Evolutionary conservation across 2,888 invertebrate genomes (phyloP).

Genomic region (Mechanitis mazaeus): DNA sequence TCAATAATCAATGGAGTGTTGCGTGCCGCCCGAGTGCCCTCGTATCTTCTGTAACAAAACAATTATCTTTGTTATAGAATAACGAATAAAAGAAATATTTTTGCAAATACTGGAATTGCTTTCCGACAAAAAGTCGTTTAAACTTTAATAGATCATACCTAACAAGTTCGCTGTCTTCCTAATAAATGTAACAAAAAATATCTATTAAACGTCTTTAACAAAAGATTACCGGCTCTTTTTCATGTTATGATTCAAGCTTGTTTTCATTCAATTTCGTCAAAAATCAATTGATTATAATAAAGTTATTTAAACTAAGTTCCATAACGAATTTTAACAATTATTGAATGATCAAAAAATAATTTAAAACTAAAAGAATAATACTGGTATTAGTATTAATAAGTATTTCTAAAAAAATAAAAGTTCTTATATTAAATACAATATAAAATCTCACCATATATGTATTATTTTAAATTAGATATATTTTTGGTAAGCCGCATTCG

Average conservation of each 20-base stretch:
- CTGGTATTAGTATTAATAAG: too few species aligned
- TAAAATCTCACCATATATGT: constrained; percentile 19
- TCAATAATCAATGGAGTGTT: constrained; percentile 18
- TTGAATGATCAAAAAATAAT: too few species aligned
- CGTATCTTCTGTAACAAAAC: too few species aligned
- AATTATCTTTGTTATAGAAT: too few species aligned
- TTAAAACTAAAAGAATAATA: too few species aligned
- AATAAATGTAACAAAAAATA: background rate
- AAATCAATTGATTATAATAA: background rate
- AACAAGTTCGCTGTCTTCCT: background rate
- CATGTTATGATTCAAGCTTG: constrained; percentile 6
- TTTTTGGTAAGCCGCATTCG: background rate
- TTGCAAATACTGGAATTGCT: too few species aligned
- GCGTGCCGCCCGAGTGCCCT: constrained; percentile 7
- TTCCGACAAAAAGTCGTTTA: too few species aligned
- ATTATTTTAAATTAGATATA: constrained; percentile 5
- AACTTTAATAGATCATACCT: background rate
- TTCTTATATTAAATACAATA: background rate
- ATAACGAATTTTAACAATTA: too few species aligned
- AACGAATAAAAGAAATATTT: too few species aligned
- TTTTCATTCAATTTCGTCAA: constrained; percentile 16
- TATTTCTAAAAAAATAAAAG: too few species aligned
- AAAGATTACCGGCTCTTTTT: constrained; percentile 12
- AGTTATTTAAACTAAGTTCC: too few species aligned
- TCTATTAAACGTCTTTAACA: constrained; percentile 3